Evolutionary conservation across 1,140 invertebrate species (phyloP).

Genomic region (Sesamia nonagrioides): DNA sequence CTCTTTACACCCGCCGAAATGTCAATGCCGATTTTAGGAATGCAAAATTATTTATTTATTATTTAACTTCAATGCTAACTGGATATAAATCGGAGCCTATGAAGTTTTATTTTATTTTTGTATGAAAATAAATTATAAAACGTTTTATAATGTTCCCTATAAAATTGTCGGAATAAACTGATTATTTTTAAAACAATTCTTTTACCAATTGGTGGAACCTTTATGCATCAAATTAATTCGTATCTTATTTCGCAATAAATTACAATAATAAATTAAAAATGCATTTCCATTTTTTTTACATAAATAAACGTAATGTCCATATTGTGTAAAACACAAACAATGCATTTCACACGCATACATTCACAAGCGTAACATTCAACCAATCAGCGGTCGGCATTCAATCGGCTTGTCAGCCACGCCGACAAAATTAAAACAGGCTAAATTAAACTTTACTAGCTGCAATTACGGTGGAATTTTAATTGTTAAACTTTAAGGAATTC

Average conservation of each 20-base stretch:
- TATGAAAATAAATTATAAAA: too few relatives aligned
- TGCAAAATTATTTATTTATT: conserved; percentile 16
- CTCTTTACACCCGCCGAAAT: conserved; percentile 39
- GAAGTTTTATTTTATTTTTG: too few relatives aligned
- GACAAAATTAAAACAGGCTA: conserved; percentile 49
- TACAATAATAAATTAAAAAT: neutral
- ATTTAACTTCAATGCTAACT: conserved; percentile 34
- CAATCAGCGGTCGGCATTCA: conserved; percentile 53
- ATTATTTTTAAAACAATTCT: too few relatives aligned
- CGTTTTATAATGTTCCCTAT: too few relatives aligned
- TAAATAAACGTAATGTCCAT: neutral
- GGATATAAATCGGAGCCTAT: neutral
- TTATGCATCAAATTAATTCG: too few relatives aligned
- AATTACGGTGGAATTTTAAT: conserved; percentile 53
- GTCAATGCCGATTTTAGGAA: conserved; percentile 48
- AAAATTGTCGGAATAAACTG: too few relatives aligned
- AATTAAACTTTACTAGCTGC: conserved; percentile 59
- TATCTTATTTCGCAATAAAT: too few relatives aligned
- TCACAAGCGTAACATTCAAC: conserved; percentile 51
- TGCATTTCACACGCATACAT: conserved; percentile 47
- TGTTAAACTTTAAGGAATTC: conserved; percentile 61
- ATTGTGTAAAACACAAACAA: conserved; percentile 45
- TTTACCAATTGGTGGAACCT: too few relatives aligned
- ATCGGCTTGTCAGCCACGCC: conserved; percentile 61
- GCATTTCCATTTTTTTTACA: neutral